These are phyloP conservation scores for Drosophila trapezifrons DNA, from an alignment of 1,140 invertebrate species.

Conservation along the genomic window DNA sequence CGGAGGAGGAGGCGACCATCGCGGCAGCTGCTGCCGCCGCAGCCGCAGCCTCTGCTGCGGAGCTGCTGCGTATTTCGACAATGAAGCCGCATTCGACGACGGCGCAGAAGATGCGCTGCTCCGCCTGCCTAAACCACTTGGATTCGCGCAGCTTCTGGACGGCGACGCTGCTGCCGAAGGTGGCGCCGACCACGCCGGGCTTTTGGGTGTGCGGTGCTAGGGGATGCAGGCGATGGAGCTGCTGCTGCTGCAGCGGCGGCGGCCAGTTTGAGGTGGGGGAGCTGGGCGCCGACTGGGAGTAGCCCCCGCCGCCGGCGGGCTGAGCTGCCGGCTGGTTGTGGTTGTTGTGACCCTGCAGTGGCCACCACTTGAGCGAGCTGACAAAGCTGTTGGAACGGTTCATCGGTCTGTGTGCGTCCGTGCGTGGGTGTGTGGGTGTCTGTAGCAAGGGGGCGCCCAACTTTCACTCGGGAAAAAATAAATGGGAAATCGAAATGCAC, in stretches of 20 bases:
- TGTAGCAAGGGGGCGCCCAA: constrained; percentile 33
- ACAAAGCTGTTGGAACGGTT: constrained; percentile 84
- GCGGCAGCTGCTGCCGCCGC: constrained; percentile 58
- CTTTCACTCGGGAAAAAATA: constrained; percentile 50
- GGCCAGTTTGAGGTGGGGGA: constrained; percentile 76
- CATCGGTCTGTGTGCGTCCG: constrained; percentile 50
- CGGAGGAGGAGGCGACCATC: constrained; percentile 46
- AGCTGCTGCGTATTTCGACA: constrained; percentile 86
- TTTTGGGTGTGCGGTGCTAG: constrained; percentile 57
- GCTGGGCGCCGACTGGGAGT: constrained; percentile 70
- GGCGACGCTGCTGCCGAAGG: constrained; percentile 87
- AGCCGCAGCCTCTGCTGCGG: constrained; percentile 59
- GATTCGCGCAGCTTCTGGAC: constrained; percentile 88
- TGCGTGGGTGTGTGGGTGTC: constrained; percentile 10
- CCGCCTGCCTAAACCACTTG: constrained; percentile 88
- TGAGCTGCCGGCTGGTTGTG: constrained; percentile 58
- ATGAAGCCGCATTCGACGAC: constrained; percentile 89
- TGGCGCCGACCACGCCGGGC: constrained; percentile 56
- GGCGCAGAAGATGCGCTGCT: constrained; percentile 88
- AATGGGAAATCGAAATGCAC: constrained; percentile 30
- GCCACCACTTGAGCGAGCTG: constrained; percentile 82
- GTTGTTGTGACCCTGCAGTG: constrained; percentile 78
- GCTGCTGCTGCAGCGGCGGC: constrained; percentile 64
- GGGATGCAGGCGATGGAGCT: constrained; percentile 54
- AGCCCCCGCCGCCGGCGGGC: constrained; percentile 44